Evolutionary conservation across 2,888 invertebrate genomes (phyloP).

Genomic region (Sinelater perroti): DNA sequence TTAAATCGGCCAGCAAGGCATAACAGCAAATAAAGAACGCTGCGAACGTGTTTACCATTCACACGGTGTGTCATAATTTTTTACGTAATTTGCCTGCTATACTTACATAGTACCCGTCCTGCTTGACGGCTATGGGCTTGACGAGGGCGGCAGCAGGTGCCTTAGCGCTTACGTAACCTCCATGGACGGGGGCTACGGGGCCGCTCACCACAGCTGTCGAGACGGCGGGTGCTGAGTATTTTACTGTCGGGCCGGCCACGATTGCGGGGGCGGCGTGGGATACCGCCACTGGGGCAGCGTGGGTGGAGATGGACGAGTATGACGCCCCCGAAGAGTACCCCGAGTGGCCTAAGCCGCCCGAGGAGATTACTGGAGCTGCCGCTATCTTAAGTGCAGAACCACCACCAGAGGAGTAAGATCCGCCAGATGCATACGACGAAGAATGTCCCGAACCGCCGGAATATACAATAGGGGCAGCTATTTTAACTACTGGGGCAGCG

Average conservation of each 20-base stretch:
- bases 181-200: constrained; percentile 27
- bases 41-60: constrained; percentile 19
- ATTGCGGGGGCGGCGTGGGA: constrained; percentile 38
- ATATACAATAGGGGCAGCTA: constrained; percentile 2
- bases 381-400: constrained; percentile 2
- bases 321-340: constrained; percentile 15
- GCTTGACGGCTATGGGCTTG: constrained; percentile 37
- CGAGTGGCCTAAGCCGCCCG: constrained; percentile 3
- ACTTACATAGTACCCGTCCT: constrained; percentile 42
- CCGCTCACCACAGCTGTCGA: constrained; percentile 29
- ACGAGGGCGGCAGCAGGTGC: constrained; percentile 26
- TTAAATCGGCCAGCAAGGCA: constrained; percentile 19
- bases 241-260: constrained; percentile 44
- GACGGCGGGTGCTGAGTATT: constrained; percentile 39
- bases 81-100: constrained; percentile 33
- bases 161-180: constrained; percentile 29
- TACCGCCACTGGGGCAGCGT: constrained; percentile 45
- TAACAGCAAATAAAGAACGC: constrained; percentile 18
- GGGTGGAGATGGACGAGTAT: constrained; percentile 17
- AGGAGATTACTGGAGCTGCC: not conserved
- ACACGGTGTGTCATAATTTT: constrained; percentile 34
- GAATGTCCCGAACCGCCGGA: constrained; percentile 5
- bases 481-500: constrained; percentile 20
- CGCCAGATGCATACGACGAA: constrained; percentile 11
- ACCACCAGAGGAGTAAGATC: constrained; percentile 34